Percentiles rank a stretch among this genome's conserved stretches.
These are phyloP conservation scores for Fulica atra DNA, from an alignment of 2,113 vertebrate genomes.

Conservation along the genomic window DNA sequence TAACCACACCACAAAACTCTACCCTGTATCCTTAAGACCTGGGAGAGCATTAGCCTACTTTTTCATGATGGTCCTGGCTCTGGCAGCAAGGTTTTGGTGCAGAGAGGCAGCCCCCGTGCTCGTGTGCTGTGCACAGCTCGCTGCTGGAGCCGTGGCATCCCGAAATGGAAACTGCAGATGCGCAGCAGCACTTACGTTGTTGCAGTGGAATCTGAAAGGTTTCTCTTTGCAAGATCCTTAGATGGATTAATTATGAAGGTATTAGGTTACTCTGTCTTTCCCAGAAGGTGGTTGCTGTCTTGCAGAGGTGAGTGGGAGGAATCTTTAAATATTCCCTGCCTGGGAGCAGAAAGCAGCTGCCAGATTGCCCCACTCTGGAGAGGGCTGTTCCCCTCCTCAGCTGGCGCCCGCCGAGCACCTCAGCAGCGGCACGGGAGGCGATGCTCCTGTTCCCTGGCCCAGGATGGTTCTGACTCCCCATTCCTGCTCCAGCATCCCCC, in stretches of 20 bases:
- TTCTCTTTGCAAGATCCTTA: background rate
- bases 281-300: background rate
- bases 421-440: fast-evolving
- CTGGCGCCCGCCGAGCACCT: background rate
- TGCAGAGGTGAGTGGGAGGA: background rate
- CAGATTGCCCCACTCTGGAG: background rate
- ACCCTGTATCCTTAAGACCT: background rate
- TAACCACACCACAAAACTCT: background rate
- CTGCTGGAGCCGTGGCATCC: background rate
- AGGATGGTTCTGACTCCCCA: background rate
- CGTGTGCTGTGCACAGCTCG: background rate
- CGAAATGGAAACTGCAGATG: background rate
- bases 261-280: background rate
- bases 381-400: background rate
- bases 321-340: background rate
- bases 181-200: fast-evolving
- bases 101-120: background rate
- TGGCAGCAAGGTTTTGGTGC: background rate
- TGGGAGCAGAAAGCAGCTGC: background rate
- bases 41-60: background rate
- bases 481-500: background rate
- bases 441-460: background rate
- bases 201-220: background rate
- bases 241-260: background rate
- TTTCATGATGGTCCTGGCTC: background rate